Evolutionary conservation across 2,888 invertebrate species (phyloP).

Genomic region (Odontomyia ornata): DNA sequence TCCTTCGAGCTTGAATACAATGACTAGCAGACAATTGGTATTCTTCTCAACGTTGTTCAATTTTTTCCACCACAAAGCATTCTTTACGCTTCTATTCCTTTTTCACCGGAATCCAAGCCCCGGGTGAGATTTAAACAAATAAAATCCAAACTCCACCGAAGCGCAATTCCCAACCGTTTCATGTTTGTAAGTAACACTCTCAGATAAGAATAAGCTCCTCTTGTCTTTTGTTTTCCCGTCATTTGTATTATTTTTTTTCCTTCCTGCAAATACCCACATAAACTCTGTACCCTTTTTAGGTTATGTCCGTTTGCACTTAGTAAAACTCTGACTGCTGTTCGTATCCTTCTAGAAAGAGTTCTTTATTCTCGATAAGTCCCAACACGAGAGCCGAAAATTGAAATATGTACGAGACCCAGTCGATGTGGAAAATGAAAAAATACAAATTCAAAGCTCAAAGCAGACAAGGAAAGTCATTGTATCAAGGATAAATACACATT

Average conservation of each 20-base stretch:
- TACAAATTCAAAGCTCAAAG: not conserved
- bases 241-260: too few species aligned
- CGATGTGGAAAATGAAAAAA: not conserved
- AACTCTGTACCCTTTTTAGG: constrained; percentile 40
- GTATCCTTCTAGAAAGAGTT: not conserved
- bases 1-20: not conserved
- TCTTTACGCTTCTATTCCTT: not conserved
- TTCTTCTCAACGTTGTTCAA: constrained; percentile 4
- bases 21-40: constrained; percentile 7
- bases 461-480: constrained; percentile 9
- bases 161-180: constrained; percentile 8
- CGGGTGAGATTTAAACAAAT: constrained; percentile 38
- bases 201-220: constrained; percentile 31
- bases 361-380: constrained; percentile 16
- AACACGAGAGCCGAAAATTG: constrained; percentile 19
- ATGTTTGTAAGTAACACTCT: constrained; percentile 26
- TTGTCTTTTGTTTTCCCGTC: constrained; percentile 8
- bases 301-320: constrained; percentile 48
- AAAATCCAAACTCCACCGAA: constrained; percentile 10
- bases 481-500: constrained; percentile 17
- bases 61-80: constrained; percentile 31
- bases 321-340: constrained; percentile 26
- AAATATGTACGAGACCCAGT: constrained; percentile 35
- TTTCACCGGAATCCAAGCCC: not conserved
- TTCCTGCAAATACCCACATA: constrained; percentile 12